A percentile compares a stretch with the other conserved stretches of the same genome.
phyloP scores from a whole-genome alignment of 2,888 invertebrate genomes.

The Temnothorax ravouxi region DNA sequence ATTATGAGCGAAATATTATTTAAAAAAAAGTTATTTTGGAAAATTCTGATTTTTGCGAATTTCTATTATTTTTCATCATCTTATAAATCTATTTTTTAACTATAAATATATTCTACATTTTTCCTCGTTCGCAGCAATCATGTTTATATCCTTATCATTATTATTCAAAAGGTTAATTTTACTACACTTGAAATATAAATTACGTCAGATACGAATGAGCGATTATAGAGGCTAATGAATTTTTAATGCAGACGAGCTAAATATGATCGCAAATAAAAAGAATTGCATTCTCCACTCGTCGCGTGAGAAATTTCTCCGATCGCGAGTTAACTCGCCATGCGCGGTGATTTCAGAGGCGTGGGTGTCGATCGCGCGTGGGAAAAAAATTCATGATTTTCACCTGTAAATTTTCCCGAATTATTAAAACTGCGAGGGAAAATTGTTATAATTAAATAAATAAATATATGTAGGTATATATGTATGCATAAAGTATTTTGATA shows the following conservation, averaged over 20 bases:
- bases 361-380: not conserved
- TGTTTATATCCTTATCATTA: not conserved
- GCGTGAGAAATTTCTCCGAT: constrained; percentile 33
- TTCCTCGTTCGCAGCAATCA: not conserved
- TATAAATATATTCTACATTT: not conserved
- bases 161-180: not conserved
- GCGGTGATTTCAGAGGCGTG: constrained; percentile 20
- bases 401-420: constrained; percentile 4
- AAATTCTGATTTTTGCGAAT: not conserved
- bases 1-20: not conserved
- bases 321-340: not conserved
- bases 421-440: not conserved
- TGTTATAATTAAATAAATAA: not conserved
- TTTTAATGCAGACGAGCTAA: constrained; percentile 15
- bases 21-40: not conserved
- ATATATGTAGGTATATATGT: not conserved
- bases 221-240: constrained; percentile 13
- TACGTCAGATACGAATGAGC: not conserved
- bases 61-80: not conserved
- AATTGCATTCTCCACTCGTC: not conserved
- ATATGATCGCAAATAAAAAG: constrained; percentile 17
- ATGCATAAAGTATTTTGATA: not conserved
- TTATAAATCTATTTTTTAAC: not conserved
- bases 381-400: not conserved
- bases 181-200: not conserved